These are phyloP conservation scores for Apotomis capreana DNA, from an alignment of 2,888 invertebrate species.

Conservation along the genomic window DNA sequence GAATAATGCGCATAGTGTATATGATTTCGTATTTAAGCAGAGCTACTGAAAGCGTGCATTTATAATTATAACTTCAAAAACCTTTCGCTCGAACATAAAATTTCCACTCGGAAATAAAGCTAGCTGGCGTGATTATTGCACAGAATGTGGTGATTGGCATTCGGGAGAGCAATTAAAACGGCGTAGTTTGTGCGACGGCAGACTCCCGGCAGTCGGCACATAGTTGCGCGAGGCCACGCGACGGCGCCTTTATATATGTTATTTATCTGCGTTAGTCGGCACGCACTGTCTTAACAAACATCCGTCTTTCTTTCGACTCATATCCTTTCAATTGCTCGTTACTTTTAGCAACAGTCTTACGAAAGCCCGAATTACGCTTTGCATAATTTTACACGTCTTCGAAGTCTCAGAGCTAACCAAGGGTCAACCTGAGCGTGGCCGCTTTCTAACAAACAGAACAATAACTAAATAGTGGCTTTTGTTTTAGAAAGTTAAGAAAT, in stretches of 20 bases:
- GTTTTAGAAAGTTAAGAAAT: slow-evolving; percentile 31
- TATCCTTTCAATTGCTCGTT: slow-evolving; percentile 34
- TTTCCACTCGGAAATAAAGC: slow-evolving; percentile 34
- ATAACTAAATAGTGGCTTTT: slow-evolving; percentile 20
- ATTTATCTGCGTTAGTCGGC: slow-evolving; percentile 61
- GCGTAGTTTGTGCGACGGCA: slow-evolving; percentile 52
- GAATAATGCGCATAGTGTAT: neutral
- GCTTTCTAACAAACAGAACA: slow-evolving; percentile 23
- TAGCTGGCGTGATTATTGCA: slow-evolving; percentile 51
- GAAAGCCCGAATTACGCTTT: slow-evolving; percentile 7
- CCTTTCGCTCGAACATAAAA: neutral
- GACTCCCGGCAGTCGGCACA: slow-evolving; percentile 56
- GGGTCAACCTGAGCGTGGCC: slow-evolving; percentile 5
- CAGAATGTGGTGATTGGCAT: slow-evolving; percentile 71
- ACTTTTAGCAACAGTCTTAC: slow-evolving; percentile 6
- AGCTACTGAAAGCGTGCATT: neutral
- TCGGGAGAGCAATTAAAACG: slow-evolving; percentile 70
- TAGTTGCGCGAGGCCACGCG: slow-evolving; percentile 74
- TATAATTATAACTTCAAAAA: neutral
- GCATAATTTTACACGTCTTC: neutral
- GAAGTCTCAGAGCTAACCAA: neutral
- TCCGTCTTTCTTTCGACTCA: slow-evolving; percentile 54
- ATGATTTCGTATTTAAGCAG: slow-evolving; percentile 1
- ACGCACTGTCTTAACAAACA: slow-evolving; percentile 55
- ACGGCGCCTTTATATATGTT: slow-evolving; percentile 60